Evolutionary conservation across 1,140 invertebrate genomes (phyloP).

Genomic region (Heliconius hewitsoni): DNA sequence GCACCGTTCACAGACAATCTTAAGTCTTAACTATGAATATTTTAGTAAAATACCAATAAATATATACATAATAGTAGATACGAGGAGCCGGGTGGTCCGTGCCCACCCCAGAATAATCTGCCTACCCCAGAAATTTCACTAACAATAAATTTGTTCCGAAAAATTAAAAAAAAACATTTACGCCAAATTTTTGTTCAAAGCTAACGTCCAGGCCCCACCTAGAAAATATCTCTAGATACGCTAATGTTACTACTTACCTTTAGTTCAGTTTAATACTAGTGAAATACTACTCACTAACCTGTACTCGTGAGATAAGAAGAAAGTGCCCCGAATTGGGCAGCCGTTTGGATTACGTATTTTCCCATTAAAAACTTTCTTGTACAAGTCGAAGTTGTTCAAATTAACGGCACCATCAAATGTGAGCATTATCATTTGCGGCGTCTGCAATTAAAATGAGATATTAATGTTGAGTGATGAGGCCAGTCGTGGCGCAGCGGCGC

Average conservation of each 20-base stretch:
- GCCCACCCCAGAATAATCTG: too few species aligned
- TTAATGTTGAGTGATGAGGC: neutral
- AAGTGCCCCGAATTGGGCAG: conserved; percentile 94
- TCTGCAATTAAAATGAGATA: conserved; percentile 81
- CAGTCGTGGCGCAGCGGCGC: too few species aligned
- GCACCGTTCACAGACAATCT: conserved; percentile 23
- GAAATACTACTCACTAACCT: conserved; percentile 71
- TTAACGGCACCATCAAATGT: conserved; percentile 97
- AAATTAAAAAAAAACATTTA: too few species aligned
- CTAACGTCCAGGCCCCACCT: too few species aligned
- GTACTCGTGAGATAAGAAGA: conserved; percentile 97
- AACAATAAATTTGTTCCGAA: too few species aligned
- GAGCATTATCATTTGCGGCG: conserved; percentile 95
- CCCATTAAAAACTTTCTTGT: conserved; percentile 91
- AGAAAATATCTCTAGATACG: too few species aligned
- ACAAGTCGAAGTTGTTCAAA: conserved; percentile 94
- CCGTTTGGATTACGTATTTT: conserved; percentile 93
- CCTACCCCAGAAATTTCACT: too few species aligned
- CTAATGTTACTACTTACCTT: neutral
- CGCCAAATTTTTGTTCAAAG: too few species aligned
- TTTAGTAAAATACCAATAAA: conserved; percentile 3
- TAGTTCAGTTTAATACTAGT: neutral
- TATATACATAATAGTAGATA: too few species aligned
- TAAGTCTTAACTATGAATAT: conserved; percentile 28
- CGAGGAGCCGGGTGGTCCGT: too few species aligned